These are phyloP conservation scores for Leptothorax acervorum DNA, from an alignment of 2,888 invertebrate species.

Conservation along the genomic window DNA sequence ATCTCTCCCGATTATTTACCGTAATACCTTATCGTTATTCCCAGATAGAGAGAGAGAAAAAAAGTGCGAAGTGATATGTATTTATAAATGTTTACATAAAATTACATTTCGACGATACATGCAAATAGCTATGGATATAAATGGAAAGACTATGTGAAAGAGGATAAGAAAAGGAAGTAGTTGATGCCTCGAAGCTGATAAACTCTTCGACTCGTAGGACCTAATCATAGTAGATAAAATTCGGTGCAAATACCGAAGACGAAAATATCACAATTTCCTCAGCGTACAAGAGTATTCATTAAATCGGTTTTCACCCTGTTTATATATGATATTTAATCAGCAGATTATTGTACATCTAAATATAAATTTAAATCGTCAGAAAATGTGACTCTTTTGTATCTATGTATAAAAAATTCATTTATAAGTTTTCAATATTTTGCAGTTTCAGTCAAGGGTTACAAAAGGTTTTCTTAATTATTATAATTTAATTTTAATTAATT, in stretches of 20 bases:
- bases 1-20: slow-evolving; percentile 60
- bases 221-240: slow-evolving; percentile 68
- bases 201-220: slow-evolving; percentile 71
- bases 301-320: background rate
- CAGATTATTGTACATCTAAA: background rate
- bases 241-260: slow-evolving; percentile 27
- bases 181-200: slow-evolving; percentile 64
- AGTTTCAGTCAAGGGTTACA: background rate
- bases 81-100: slow-evolving; percentile 41
- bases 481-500: slow-evolving; percentile 9
- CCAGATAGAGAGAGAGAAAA: slow-evolving; percentile 33
- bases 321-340: background rate
- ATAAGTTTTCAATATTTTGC: background rate
- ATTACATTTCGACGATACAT: slow-evolving; percentile 2
- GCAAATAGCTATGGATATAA: slow-evolving; percentile 13
- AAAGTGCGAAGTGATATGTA: background rate
- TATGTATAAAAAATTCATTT: background rate
- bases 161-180: slow-evolving; percentile 59
- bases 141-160: background rate
- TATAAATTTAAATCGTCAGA: background rate
- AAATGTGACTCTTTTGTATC: background rate
- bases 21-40: slow-evolving; percentile 62
- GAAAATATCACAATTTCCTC: slow-evolving; percentile 10
- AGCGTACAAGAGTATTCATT: slow-evolving; percentile 13
- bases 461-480: background rate